Evolutionary conservation across 2,113 vertebrate genomes (phyloP).

Genomic region (Tyto alba): DNA sequence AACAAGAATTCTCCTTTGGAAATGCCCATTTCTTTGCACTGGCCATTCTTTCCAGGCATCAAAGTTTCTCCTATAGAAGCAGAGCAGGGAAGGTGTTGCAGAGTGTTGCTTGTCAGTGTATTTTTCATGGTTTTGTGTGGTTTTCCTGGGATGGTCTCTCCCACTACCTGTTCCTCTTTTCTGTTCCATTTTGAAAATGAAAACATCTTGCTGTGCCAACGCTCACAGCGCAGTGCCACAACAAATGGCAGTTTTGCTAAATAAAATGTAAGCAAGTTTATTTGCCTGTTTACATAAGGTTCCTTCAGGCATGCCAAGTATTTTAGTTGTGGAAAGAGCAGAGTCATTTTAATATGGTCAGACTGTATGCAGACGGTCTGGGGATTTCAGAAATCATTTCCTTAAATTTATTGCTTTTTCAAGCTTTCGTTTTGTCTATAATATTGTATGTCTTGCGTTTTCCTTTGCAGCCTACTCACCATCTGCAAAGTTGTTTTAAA

Average conservation of each 20-base stretch:
- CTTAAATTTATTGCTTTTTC: background rate
- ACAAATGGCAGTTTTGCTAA: background rate
- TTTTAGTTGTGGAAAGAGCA: background rate
- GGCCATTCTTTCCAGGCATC: background rate
- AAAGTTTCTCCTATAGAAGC: background rate
- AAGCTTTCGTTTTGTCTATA: background rate
- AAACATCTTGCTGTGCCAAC: background rate
- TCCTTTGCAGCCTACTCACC: background rate
- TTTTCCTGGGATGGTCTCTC: background rate
- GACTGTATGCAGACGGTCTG: background rate
- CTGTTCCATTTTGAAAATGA: background rate
- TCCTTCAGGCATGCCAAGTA: background rate
- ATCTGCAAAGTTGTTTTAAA: conserved; percentile 1
- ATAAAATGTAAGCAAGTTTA: background rate
- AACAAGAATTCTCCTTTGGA: background rate
- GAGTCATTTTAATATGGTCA: background rate
- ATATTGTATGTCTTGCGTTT: background rate
- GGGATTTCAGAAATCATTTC: conserved; percentile 21
- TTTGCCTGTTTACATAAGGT: background rate
- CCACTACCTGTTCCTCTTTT: background rate
- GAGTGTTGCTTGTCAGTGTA: fast-evolving
- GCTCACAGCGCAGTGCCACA: background rate
- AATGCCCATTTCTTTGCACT: background rate
- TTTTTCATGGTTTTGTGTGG: background rate
- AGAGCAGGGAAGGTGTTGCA: background rate